These are phyloP conservation scores for Nyctalus aviator DNA, from an alignment of 2,797 vertebrate genomes.

Conservation along the genomic window DNA sequence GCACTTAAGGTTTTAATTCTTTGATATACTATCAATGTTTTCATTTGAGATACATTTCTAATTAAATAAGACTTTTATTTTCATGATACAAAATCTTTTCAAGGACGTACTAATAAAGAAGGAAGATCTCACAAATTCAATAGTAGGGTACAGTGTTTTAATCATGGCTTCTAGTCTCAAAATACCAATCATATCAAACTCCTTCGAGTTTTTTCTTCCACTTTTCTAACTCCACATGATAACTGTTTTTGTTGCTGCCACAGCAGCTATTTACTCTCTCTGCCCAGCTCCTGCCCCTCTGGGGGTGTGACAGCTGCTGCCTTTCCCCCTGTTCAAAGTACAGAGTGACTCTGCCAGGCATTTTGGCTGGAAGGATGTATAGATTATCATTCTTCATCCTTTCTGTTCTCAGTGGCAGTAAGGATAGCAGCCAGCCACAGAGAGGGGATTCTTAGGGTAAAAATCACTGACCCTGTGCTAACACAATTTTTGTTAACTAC, in stretches of 20 bases:
- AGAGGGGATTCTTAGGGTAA: not conserved
- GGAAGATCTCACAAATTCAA: not conserved
- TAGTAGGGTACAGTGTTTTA: not conserved
- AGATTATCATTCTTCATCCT: not conserved
- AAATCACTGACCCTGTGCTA: not conserved
- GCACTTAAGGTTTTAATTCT: slow-evolving; percentile 40
- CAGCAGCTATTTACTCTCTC: not conserved
- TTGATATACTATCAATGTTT: slow-evolving; percentile 2
- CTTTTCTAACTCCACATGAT: not conserved
- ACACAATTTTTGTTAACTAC: slow-evolving; percentile 2
- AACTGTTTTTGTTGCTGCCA: not conserved
- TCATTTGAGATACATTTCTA: slow-evolving; percentile 44
- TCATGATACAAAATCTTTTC: slow-evolving; percentile 36
- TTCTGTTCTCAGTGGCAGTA: not conserved
- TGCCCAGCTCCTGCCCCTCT: not conserved
- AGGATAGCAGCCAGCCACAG: not conserved
- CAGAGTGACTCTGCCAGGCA: not conserved
- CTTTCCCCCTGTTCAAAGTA: not conserved
- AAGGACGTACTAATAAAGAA: slow-evolving; percentile 45
- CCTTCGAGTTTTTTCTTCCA: not conserved
- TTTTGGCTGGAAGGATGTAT: not conserved
- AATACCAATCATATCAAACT: not conserved
- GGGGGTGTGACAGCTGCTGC: not conserved
- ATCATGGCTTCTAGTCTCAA: not conserved
- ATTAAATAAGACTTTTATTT: slow-evolving; percentile 36